Evolutionary conservation across 2,888 invertebrate species (phyloP), one percentile per base, ranked within the genome.

Genomic region (Ectemnius continuus): DNA sequence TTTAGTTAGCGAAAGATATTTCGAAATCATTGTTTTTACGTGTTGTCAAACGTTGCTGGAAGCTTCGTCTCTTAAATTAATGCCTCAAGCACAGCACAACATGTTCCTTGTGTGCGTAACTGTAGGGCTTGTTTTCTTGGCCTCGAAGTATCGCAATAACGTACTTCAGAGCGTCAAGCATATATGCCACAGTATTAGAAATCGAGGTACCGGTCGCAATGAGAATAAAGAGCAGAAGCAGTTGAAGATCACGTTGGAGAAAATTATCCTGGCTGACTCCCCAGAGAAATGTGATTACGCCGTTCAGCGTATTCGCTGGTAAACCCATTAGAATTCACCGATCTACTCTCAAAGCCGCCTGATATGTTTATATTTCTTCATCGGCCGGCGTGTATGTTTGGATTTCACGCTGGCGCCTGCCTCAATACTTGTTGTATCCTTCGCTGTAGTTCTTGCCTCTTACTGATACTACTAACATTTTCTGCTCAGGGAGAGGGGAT

Each of bases 41-140:
- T 48, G n/a, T 59, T n/a, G 47, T 16, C 14, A 58, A 23, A 66
- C 59, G 65, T n/a, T 45, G 23, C 23, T 23, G 60, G 5, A 52
- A 52, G 69, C 36, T 67, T 62, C 70, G 73, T 77, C 57, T 57
- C 58, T 57, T 68, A 70, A 65, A 79, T 84, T 84, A 80, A 87
- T 87, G 87, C 74, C 79, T 83, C 79, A 82, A 78, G 64, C 71
- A 77, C 83, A 81, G 59, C 83, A 81, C 78, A 87, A 87, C 48
- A 90, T 90, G 90, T 86, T 90, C 76, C 86, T 89, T 59, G 83
- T 88, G 73, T 90, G 90, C 74, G 86, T 90, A 70, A 90, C 90
- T 61, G 88, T 90, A 67, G 90, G 90, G 63, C 83, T 91, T 52
- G 88, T 89, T 56, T 74, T 90, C 48, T 77, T 91, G 70, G 90